Percentiles rank a stretch among this genome's conserved stretches.
Conservation (phyloP, 2,113 vertebrate species). For the Brachyhypopomus occidentalis region DNA sequence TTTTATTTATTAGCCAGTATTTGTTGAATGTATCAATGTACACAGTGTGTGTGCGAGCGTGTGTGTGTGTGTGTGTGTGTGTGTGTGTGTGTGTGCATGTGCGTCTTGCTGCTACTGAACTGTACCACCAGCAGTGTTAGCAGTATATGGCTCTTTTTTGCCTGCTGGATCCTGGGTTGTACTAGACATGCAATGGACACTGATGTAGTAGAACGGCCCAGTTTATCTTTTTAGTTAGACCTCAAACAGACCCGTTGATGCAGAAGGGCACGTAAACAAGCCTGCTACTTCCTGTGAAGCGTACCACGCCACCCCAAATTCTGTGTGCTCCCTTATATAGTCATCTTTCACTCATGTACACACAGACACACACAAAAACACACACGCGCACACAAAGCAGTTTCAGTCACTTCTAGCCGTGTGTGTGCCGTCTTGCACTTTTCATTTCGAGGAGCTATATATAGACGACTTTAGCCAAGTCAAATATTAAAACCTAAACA, state of each 20-base stretch:
- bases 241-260: slow-evolving; percentile 62
- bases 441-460: slow-evolving; percentile 61
- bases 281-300: slow-evolving; percentile 65
- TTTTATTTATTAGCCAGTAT: no score
- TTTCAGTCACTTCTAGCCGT: slow-evolving; percentile 59
- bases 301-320: slow-evolving; percentile 65
- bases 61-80: background rate
- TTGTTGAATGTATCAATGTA: no score
- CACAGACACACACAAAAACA: slow-evolving; percentile 34
- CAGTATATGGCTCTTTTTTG: slow-evolving; percentile 48
- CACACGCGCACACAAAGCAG: slow-evolving; percentile 50
- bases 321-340: slow-evolving; percentile 53
- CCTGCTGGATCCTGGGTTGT: slow-evolving; percentile 22
- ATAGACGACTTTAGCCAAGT: slow-evolving; percentile 59
- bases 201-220: slow-evolving; percentile 25
- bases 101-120: slow-evolving; percentile 1
- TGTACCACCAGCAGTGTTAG: slow-evolving; percentile 29
- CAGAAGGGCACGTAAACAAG: slow-evolving; percentile 72
- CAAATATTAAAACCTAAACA: slow-evolving; percentile 64
- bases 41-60: no score
- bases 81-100: slow-evolving; percentile 20
- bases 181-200: slow-evolving; percentile 38
- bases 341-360: slow-evolving; percentile 42
- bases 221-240: slow-evolving; percentile 46
- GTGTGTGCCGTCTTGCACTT: slow-evolving; percentile 51